Base-by-base conservation (phyloP, 2,113 vertebrate genomes). In the Vicugna pacos region DNA sequence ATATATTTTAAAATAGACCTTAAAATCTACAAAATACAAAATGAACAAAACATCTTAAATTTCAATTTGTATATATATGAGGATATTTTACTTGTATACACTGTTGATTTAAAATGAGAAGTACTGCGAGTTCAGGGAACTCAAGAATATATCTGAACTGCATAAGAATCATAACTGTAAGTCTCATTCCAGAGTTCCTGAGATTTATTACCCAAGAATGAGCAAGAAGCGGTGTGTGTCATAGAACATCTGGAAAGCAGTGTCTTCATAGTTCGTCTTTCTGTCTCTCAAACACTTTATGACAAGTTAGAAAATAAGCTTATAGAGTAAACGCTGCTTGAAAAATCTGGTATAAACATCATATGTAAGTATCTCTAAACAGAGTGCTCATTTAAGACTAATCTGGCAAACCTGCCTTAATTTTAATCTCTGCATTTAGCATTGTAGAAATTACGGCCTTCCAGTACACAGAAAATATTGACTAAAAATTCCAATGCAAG, bases 351-450 rank as follows among this genome's bases (percentile, higher is more conserved):
- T 67, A 81, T 67, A 81, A 76, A 89, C 7, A 64, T 72, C 46
- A 48, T 22, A 76, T 72, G 30, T 46, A 76, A 50, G 35, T 52
- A 93, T 72, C 17, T 60, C 35, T 56, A 69, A 90, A 72, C 4
- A 96, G 24, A 80, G 79, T 3, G 9, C 32, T 69, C 32, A 67
- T 77, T 79, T 70, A 75, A 82, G 35, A 50, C 32, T 93, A 93
- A 67, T n/a, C 30, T 88, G 38, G 52, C 26, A 93, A 80, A 62
- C 76, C 17, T 67, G 54, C 90, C 46, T 86, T 93, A 85, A 64
- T 87, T 82, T 91, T 93, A 69, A 65, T 77, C 54, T 90, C 62
- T 88, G 26, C 28, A 80, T 85, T 86, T 83, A 72, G 30, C 32
- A 89, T 14, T 89, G 12, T 73, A 85, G n/a, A 56, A 79, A 75